Base-by-base conservation (phyloP, 2,113 vertebrate species). In the Aleadryas rufinucha region DNA sequence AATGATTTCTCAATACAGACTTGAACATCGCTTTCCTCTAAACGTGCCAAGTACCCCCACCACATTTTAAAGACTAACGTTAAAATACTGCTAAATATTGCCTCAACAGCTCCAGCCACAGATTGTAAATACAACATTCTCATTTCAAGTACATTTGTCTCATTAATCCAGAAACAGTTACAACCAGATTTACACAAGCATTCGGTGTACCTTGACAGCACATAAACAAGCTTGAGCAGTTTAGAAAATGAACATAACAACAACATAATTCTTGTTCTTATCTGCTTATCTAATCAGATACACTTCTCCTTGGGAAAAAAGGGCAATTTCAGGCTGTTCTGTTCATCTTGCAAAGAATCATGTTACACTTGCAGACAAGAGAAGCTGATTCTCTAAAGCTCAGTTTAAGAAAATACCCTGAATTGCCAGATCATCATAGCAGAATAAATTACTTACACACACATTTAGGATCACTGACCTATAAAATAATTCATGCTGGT, bases 11-110 rank as follows among this genome's bases (percentile, higher is more conserved):
- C 37, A 28, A 68, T 39, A 78, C 16, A 37, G 8, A 81, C 7
- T 16, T 37, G 7, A 87, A 63, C 26, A 42, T 1, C 0, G 0
- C 5, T 78, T 77, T 50, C 9, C 1, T 50, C 76, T 45, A 59
- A 63, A 30, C 30, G 61, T 45, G 14, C 8, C 8, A 6, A 89
- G 20, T 14, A 44, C 4, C 6, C 2, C 16, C 17, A 17, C 9
- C 28, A 37, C 22, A 47, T 45, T 91, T 80, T 24, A 26, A 76
- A 83, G 18, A 45, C 41, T 52, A 68, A 76, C 28, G 57, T 33
- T 18, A 60, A 74, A 65, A 74, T 20, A 49, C 41, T 47, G 27
- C 9, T 86, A 54, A 75, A 50, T 76, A 63, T 33, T 82, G 41
- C 21, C 35, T 80, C 68, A 95, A 53, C n/a, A 57, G 30, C 50